phyloP scores from a whole-genome alignment of 2,113 vertebrate species.

The Nothobranchius furzeri region DNA sequence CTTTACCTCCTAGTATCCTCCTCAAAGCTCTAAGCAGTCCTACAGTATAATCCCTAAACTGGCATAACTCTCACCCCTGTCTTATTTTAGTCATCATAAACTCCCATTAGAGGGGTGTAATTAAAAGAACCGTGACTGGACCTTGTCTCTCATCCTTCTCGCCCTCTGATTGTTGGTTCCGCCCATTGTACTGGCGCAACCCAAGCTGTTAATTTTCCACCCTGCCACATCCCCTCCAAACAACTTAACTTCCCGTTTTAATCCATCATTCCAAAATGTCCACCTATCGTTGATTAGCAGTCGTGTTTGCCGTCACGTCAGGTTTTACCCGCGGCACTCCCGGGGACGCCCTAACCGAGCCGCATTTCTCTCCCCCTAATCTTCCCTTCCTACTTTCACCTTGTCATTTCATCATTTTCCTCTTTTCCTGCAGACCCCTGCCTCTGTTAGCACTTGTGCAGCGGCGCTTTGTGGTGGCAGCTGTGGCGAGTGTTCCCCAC shows the following conservation, averaged over 20 bases:
- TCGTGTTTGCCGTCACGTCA: slow-evolving; percentile 53
- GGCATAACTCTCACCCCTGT: slow-evolving; percentile 40
- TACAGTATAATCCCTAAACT: slow-evolving; percentile 20
- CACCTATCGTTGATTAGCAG: slow-evolving; percentile 64
- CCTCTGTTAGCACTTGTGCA: slow-evolving; percentile 42
- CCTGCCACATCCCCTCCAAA: neutral
- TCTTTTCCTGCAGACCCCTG: slow-evolving; percentile 37
- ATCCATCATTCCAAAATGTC: slow-evolving; percentile 71
- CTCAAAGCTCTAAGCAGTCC: slow-evolving; percentile 19
- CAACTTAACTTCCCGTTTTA: slow-evolving; percentile 48
- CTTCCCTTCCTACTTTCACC: slow-evolving; percentile 54
- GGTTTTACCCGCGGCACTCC: slow-evolving; percentile 49
- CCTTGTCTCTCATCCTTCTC: slow-evolving; percentile 38
- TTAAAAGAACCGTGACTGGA: slow-evolving; percentile 51
- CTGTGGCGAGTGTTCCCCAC: slow-evolving; percentile 66
- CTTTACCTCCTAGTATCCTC: slow-evolving; percentile 30
- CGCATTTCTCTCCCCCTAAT: slow-evolving; percentile 31
- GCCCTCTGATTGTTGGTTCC: slow-evolving; percentile 43
- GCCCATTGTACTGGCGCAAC: slow-evolving; percentile 39
- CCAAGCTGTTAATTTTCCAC: slow-evolving; percentile 41
- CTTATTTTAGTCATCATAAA: slow-evolving; percentile 62
- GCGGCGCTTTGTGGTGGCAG: slow-evolving; percentile 49
- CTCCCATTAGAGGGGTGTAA: slow-evolving; percentile 61
- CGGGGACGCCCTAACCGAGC: slow-evolving; percentile 48
- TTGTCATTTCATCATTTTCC: slow-evolving; percentile 58